Percentiles rank a stretch among this genome's conserved stretches.
Evolutionary conservation across 2,888 invertebrate species (phyloP).

Genomic region (Macrosiphum euphorbiae): DNA sequence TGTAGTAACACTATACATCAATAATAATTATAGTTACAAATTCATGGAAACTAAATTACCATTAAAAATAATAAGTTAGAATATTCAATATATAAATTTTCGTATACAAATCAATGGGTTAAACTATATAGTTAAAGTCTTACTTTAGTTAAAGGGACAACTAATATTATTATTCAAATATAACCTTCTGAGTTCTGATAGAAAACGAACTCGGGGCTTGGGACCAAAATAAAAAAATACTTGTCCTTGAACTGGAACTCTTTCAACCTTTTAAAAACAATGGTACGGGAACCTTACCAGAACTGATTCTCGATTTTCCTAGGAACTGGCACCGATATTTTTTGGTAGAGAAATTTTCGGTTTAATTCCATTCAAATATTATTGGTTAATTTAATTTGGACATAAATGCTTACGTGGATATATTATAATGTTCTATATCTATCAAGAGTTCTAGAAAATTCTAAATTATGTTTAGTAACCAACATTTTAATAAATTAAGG

Average conservation of each 20-base stretch:
- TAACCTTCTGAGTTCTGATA: background rate
- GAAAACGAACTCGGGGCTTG: background rate
- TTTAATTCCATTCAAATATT: background rate
- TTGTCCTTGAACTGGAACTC: background rate
- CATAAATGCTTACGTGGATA: background rate
- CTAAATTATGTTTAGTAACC: background rate
- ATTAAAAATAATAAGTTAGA: background rate
- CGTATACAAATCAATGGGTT: background rate
- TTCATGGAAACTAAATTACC: background rate
- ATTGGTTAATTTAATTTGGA: background rate
- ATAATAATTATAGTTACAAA: background rate
- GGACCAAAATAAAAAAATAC: background rate
- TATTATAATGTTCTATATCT: background rate
- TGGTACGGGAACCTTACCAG: background rate
- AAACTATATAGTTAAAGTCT: background rate
- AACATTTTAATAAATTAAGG: background rate
- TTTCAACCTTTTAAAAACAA: background rate
- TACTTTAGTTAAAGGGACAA: background rate
- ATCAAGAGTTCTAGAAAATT: background rate
- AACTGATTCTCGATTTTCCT: background rate
- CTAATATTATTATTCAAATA: background rate
- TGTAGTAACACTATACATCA: background rate
- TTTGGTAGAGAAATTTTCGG: background rate
- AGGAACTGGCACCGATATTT: background rate
- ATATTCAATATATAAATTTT: background rate